phyloP scores from a whole-genome alignment of 2,888 invertebrate genomes.

The Habroteleia sp. region DNA sequence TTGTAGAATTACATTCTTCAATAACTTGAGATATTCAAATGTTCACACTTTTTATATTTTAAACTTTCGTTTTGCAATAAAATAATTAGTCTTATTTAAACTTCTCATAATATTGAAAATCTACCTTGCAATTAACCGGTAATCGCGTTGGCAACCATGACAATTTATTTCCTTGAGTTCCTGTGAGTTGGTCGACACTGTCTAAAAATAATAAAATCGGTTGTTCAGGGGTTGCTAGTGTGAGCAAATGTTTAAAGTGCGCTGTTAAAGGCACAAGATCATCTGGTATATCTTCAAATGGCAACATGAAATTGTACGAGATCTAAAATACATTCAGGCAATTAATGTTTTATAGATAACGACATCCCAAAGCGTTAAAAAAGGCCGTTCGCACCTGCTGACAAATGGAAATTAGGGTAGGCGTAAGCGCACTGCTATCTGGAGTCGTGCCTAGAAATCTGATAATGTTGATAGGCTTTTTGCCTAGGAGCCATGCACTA shows the following conservation, averaged over 20 bases:
- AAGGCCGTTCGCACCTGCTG: constrained; percentile 86
- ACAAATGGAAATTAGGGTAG: constrained; percentile 96
- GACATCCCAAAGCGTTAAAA: constrained; percentile 11
- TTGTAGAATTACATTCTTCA: too few species aligned
- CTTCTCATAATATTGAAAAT: background rate
- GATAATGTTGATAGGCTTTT: constrained; percentile 92
- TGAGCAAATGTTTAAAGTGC: constrained; percentile 96
- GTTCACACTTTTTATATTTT: too few species aligned
- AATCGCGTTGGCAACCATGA: constrained; percentile 97
- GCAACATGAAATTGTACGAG: constrained; percentile 94
- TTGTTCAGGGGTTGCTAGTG: constrained; percentile 90
- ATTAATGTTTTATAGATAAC: constrained; percentile 39
- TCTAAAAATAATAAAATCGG: constrained; percentile 96
- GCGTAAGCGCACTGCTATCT: constrained; percentile 96
- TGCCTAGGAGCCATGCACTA: constrained; percentile 87
- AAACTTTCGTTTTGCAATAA: too few species aligned
- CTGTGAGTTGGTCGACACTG: constrained; percentile 97
- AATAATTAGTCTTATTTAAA: too few species aligned
- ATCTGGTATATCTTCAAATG: constrained; percentile 96
- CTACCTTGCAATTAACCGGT: constrained; percentile 93
- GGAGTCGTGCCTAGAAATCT: constrained; percentile 98
- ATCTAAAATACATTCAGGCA: constrained; percentile 83
- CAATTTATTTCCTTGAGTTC: constrained; percentile 95
- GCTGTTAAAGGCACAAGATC: constrained; percentile 97
- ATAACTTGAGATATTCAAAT: too few species aligned